Base-by-base conservation (phyloP, 2,797 vertebrate genomes). In the Gobio occitaniae region DNA sequence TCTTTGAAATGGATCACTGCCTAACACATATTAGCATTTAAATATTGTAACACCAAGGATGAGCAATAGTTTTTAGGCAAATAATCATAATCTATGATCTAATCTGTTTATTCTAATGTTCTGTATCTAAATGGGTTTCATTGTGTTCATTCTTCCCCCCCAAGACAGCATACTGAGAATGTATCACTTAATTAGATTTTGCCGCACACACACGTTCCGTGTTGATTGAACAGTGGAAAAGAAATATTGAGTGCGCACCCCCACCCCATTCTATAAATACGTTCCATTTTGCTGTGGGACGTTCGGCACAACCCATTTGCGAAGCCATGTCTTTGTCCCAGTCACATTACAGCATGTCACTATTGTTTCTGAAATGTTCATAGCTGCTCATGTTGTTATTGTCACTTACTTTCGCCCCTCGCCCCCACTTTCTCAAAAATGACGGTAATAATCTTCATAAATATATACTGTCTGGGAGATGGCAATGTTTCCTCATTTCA, bases 21-120 rank as follows among this genome's bases (percentile, higher is more conserved):
- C 77, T 87, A 92, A 90, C 84, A 88, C 88, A 88, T 91, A 92
- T 94, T 94, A 93, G 87, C 89, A 92, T 94, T 91, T 93, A 90
- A 92, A 93, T 93, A 90, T 91, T 90, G 85, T 89, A 91, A 88
- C 88, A 89, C 71, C 87, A 88, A 91, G 85, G 90, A 90, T 92
- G 89, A 93, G 85, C n/a, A 63, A 93, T 92, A 47, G 88, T 86
- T 90, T 93, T 92, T 89, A 89, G 84, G 85, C 87, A 91, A 93
- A 92, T 90, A 88, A 90, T 91, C 89, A 92, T 92, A 90, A 92
- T 93, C 84, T 92, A 87, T 89, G 86, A 80, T 91, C 74, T 89
- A 90, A 93, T 94, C 87, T 92, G 83, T 93, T 93, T 93, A 91
- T 92, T 87, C 82, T 83, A 90, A 90, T 84, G 84, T 90, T 89